phyloP scores from a whole-genome alignment of 2,888 invertebrate genomes.

The Acronicta alni region DNA sequence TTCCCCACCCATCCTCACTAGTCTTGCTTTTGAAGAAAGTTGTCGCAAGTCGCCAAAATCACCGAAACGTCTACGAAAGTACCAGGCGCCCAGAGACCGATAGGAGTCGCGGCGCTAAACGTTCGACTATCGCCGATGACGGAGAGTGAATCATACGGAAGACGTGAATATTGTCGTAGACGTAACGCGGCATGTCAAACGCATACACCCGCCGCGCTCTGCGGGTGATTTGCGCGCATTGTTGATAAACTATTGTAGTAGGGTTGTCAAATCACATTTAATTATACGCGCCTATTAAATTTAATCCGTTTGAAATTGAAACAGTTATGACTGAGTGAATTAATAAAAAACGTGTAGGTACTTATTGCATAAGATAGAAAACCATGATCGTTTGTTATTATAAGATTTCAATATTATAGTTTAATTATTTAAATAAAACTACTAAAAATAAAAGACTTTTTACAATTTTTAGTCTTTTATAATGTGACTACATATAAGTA shows the following conservation, averaged over 20 bases:
- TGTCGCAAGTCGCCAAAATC: constrained; percentile 35
- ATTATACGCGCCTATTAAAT: constrained; percentile 47
- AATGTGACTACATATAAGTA: no score
- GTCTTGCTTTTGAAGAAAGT: no score
- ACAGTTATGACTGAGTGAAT: constrained; percentile 4
- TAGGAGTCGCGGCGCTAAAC: constrained; percentile 27
- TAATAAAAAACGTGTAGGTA: no score
- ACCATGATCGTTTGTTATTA: no score
- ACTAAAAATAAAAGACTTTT: no score
- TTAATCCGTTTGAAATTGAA: constrained; percentile 16
- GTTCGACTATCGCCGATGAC: constrained; percentile 27
- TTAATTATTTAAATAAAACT: no score
- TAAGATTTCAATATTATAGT: no score
- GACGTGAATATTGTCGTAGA: constrained; percentile 62
- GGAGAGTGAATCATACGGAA: constrained; percentile 47
- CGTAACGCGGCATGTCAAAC: constrained; percentile 67
- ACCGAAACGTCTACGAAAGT: constrained; percentile 63
- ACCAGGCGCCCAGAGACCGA: constrained; percentile 63
- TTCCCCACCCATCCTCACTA: no score
- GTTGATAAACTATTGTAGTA: constrained; percentile 67
- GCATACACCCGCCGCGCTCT: constrained; percentile 68
- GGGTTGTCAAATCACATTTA: constrained; percentile 66
- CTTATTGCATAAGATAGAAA: no score
- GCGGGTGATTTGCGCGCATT: constrained; percentile 84
- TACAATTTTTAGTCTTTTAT: no score